Conservation (phyloP, 2,888 invertebrate genomes). For the Acrocera orbiculus region DNA sequence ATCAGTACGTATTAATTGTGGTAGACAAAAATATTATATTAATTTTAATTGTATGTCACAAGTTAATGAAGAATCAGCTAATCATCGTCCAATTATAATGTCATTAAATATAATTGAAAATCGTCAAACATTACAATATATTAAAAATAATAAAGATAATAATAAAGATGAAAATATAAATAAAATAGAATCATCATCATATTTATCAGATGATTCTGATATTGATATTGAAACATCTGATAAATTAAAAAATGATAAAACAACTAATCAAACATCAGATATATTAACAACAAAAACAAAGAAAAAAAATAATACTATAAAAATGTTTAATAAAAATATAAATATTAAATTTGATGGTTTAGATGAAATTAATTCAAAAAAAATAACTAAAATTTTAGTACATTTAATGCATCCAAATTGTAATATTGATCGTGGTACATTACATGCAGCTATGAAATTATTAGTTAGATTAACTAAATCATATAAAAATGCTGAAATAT, state of each 20-base stretch:
- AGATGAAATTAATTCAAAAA: constrained; percentile 22
- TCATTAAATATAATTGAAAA: constrained; percentile 32
- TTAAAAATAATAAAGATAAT: too few species aligned
- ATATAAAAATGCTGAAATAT: constrained; percentile 51
- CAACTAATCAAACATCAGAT: neutral
- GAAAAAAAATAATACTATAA: neutral
- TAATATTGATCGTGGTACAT: constrained; percentile 44
- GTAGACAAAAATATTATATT: constrained; percentile 55
- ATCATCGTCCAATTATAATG: constrained; percentile 59
- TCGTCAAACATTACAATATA: constrained; percentile 1
- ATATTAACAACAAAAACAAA: neutral
- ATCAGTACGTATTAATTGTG: constrained; percentile 50
- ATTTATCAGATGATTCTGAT: constrained; percentile 10
- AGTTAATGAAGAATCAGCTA: constrained; percentile 71
- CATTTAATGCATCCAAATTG: constrained; percentile 48
- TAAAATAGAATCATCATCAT: constrained; percentile 1
- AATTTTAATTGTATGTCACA: constrained; percentile 66
- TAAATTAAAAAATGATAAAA: neutral
- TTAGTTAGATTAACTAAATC: constrained; percentile 56
- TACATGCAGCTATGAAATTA: constrained; percentile 60
- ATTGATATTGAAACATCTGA: constrained; percentile 11
- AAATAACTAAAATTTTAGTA: constrained; percentile 36
- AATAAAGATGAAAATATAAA: constrained; percentile 2
- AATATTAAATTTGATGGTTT: constrained; percentile 19
- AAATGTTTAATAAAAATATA: constrained; percentile 4